Base-by-base conservation (phyloP, 2,888 invertebrate genomes). In the Pardosa pseudoannulata region DNA sequence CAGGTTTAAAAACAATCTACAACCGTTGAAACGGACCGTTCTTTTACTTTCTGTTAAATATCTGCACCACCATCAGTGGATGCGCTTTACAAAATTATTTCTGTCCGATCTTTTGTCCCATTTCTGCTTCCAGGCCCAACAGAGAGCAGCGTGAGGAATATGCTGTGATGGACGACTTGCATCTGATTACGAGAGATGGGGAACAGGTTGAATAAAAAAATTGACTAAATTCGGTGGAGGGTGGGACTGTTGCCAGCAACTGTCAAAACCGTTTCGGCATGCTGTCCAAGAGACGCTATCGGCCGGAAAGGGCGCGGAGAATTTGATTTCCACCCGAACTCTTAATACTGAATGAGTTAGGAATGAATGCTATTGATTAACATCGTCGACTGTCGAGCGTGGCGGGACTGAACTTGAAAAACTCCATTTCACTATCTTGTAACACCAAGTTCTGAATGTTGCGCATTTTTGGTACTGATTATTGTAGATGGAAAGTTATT, bases 241-340 rank as follows among this genome's bases (percentile, higher is more conserved):
- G 68, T 0, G 67, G 80, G 75, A 62, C 65, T 32, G 81, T 82
- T 75, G 81, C 81, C 81, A 75, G 81, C 81, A 82, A 82, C 81
- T 75, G 70, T 81, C 75, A 41, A 75, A n/a, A 79, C 32, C 62
- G 72, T 78, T 65, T 65, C n/a, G 65, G 65, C 31, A 6, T 28
- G 11, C 65, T 16, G 1, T 23, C 11, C 56, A 56, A 56, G 11
- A 56, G 23, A 23, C 5, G 23, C 23, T n/a, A n/a, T 23, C 0
- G 16, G 56, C 11, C 23, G 19, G 56, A 23, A 23, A 1, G 5
- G n/a, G n/a, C n/a, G n/a, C n/a, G n/a, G n/a, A n/a, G n/a, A n/a
- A n/a, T n/a, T n/a, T n/a, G n/a, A n/a, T n/a, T n/a, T n/a, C n/a
- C 1, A 23, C 16, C 56, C 6, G 23, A 56, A 3, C 3, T 6